Evolutionary conservation across 1,140 invertebrate genomes (phyloP).

Genomic region (Oncopodura yosiiana): DNA sequence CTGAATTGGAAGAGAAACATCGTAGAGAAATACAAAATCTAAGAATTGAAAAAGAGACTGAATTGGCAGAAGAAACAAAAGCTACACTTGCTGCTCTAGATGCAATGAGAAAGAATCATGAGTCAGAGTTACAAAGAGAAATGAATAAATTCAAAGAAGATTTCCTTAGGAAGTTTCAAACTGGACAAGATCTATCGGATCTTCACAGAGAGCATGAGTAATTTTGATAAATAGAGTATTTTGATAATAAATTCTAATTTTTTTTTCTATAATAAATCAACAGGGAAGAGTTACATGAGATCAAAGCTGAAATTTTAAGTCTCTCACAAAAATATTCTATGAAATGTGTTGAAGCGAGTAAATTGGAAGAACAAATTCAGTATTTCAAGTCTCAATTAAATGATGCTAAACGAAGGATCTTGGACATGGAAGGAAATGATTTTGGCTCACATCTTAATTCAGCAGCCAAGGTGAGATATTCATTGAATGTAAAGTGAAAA

Average conservation of each 20-base stretch:
- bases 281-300: slow-evolving; percentile 71
- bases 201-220: slow-evolving; percentile 52
- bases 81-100: slow-evolving; percentile 60
- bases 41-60: slow-evolving; percentile 69
- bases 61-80: slow-evolving; percentile 78
- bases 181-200: slow-evolving; percentile 48
- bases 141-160: slow-evolving; percentile 77
- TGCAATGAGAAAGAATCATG: slow-evolving; percentile 85
- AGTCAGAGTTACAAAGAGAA: slow-evolving; percentile 78
- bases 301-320: slow-evolving; percentile 72
- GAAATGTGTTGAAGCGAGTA: slow-evolving; percentile 57
- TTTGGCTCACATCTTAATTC: slow-evolving; percentile 13
- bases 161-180: slow-evolving; percentile 59
- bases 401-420: slow-evolving; percentile 28
- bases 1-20: slow-evolving; percentile 75
- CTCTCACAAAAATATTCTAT: slow-evolving; percentile 81
- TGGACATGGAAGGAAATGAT: slow-evolving; percentile 23
- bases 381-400: slow-evolving; percentile 21
- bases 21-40: slow-evolving; percentile 57
- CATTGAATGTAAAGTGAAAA: neutral
- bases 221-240: slow-evolving; percentile 35
- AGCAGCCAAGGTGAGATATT: neutral
- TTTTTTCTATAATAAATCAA: slow-evolving; percentile 24
- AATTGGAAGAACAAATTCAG: slow-evolving; percentile 26
- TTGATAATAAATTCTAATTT: neutral